Base-by-base conservation (phyloP, 2,888 invertebrate genomes). In the Drosophila kuntzei region DNA sequence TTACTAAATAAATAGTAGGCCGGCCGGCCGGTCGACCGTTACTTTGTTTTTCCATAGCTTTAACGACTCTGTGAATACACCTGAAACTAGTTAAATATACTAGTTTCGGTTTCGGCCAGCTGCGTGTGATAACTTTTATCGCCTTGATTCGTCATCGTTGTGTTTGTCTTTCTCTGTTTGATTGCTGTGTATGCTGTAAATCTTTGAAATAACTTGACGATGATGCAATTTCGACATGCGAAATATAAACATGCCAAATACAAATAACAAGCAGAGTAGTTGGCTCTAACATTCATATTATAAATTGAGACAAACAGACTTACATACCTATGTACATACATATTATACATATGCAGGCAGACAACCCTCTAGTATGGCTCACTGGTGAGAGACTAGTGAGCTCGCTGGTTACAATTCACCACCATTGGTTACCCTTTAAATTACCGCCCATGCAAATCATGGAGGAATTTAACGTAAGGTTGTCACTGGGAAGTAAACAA, bases 181-280 rank as follows among this genome's bases (percentile, higher is more conserved):
- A 8, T 27, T 44, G 32, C 36, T 25, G 39, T 25, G 39, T 34
- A 66, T 61, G 66, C 55, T 76, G 79, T 68, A 79, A 73, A 81
- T 72, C 71, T 70, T 61, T 69, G 58, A 71, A 79, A 89, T 87
- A 74, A 27, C 66, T 72, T 47, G 36, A 20, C 66, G 74, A 77
- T 85, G 84, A 85, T 85, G 84, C 89, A 85, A 85, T 89, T 89
- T 66, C 55, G 55, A 36, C 43, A 65, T 69, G 64, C 64, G 57
- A 67, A 67, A 71, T 68, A 58, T 51, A 68, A 62, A 71, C 63
- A 67, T 54, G 62, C 46, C 58, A 59, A 79, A 69, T 70, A 32
- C 22, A 25, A 14, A 76, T 66, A 67, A 70, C 62, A 68, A 51
- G 9, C 57, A 34, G 44, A 41, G 39, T 53, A 71, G 60, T 77